Conservation (phyloP, 30 jellyfish, hydroid and myxozoan species). For the Aurelia coerulea region DNA sequence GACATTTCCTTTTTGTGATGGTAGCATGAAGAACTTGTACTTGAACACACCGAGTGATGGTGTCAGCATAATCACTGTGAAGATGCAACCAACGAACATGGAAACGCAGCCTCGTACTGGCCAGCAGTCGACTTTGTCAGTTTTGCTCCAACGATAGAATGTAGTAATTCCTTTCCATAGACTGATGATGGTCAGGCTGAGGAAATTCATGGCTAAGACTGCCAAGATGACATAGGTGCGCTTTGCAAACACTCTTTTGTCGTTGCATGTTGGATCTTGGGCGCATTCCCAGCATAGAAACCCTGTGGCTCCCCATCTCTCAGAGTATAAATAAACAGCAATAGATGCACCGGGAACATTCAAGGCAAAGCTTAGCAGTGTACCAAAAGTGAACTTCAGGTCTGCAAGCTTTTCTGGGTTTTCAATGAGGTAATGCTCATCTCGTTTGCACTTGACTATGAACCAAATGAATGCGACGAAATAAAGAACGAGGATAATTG, state of each 20-base stretch:
- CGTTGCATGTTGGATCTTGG: conserved; percentile 84
- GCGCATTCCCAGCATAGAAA: conserved; percentile 97
- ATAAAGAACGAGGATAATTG: conserved; percentile 69
- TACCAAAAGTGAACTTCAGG: conserved; percentile 86
- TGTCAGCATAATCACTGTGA: conserved; percentile 79
- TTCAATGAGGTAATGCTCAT: conserved; percentile 63
- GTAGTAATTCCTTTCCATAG: conserved; percentile 96
- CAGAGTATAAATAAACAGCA: conserved; percentile 85
- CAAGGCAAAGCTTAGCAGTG: conserved; percentile 79
- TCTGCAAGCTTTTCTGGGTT: conserved; percentile 83
- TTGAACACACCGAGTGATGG: conserved; percentile 95
- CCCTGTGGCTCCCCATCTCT: conserved; percentile 82
- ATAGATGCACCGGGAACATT: conserved; percentile 91
- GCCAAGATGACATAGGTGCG: conserved; percentile 74
- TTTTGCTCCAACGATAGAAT: conserved; percentile 93
- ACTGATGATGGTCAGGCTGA: conserved; percentile 80
- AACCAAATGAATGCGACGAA: conserved; percentile 81
- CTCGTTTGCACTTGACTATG: conserved; percentile 70
- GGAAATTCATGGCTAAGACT: conserved; percentile 66
- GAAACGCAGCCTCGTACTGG: conserved; percentile 97
- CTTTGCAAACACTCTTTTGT: conserved; percentile 74
- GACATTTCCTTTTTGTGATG: conserved; percentile 74
- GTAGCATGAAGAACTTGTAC: conserved; percentile 85
- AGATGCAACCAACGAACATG: conserved; percentile 85
- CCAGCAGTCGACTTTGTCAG: conserved; percentile 97